Evolutionary conservation across 1,140 invertebrate species (phyloP), one percentile per base, ranked within the genome.

Genomic region (Macrocentrus cingulum): DNA sequence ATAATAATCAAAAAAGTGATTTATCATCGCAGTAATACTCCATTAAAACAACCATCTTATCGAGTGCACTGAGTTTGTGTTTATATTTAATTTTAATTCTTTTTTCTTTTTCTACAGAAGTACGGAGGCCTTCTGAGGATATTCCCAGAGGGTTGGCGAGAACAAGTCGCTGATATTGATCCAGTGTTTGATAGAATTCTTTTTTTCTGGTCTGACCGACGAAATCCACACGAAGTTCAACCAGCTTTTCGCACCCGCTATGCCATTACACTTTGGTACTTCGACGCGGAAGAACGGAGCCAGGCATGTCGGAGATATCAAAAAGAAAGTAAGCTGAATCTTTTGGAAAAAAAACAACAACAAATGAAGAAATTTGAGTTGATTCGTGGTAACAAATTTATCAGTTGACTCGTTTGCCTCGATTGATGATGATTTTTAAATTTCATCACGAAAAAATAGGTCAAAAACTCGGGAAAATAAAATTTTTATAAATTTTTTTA

Each of bases 151-250:
- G 90, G 88, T 39, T 85, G 85, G 77, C 79, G 83, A 9, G 87
- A 91, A 61, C 83, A 89, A 71, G 91, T 96, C 3, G 94, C 95
- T 0, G 87, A 97, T 69, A 95, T 99, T 61, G 92, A 92, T 69
- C 96, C 96, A 0, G 80, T 90, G 36, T 97, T 97, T 77, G 95
- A 98, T 76, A 81, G 96, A 42, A 87, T 98, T 69, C 80, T 98
- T 55, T 97, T 98, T 75, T 99, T 98, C 79, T 99, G 95, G 95
- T 98, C 96, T 1, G 95, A 98, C 72, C 82, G 91, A 61, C 82
- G 95, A 64, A 98, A 98, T 83, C 96, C 96, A 0, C 95, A 98
- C 74, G 95, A 98, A 82, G 96, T 99, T 0, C 90, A 95, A 75
- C 94, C 95, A 2, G 88, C 95, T 1, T 91, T 84, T 71, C 84